phyloP scores from a whole-genome alignment of 1,140 invertebrate genomes.

The Formica exsecta region DNA sequence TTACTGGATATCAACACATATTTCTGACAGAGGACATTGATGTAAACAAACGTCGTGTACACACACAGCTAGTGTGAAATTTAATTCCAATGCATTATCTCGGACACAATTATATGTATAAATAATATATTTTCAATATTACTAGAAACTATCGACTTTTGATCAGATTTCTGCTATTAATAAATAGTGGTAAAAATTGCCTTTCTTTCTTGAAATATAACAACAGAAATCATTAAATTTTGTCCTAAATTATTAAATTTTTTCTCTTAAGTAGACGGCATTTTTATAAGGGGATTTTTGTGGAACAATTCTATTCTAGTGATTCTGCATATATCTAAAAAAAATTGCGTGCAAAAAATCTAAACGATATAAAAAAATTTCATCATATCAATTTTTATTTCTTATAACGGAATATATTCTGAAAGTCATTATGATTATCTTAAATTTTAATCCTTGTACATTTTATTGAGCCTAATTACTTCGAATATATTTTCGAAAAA shows the following conservation, averaged over 20 bases:
- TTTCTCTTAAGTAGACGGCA: neutral
- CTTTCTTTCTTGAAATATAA: neutral
- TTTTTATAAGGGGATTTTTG: neutral
- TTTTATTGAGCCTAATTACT: slow-evolving; percentile 7
- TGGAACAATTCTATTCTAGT: neutral
- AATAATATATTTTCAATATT: neutral
- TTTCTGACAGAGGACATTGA: slow-evolving; percentile 42
- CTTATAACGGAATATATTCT: neutral
- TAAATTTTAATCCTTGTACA: slow-evolving; percentile 6
- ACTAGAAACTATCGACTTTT: neutral
- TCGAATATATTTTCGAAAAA: neutral
- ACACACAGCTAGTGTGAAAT: neutral
- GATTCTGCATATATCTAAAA: neutral
- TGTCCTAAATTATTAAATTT: too few species aligned
- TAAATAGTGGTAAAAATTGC: slow-evolving; percentile 4
- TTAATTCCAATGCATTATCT: neutral
- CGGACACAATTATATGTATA: too few species aligned
- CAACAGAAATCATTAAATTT: neutral
- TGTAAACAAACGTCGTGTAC: slow-evolving; percentile 13
- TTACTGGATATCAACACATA: slow-evolving; percentile 24
- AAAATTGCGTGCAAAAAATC: neutral
- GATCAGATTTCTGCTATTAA: slow-evolving; percentile 15
- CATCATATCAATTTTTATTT: neutral
- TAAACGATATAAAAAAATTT: neutral
- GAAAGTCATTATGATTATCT: neutral